These are phyloP conservation scores for Cylas formicarius DNA, from an alignment of 1,140 invertebrate genomes.

Conservation along the genomic window DNA sequence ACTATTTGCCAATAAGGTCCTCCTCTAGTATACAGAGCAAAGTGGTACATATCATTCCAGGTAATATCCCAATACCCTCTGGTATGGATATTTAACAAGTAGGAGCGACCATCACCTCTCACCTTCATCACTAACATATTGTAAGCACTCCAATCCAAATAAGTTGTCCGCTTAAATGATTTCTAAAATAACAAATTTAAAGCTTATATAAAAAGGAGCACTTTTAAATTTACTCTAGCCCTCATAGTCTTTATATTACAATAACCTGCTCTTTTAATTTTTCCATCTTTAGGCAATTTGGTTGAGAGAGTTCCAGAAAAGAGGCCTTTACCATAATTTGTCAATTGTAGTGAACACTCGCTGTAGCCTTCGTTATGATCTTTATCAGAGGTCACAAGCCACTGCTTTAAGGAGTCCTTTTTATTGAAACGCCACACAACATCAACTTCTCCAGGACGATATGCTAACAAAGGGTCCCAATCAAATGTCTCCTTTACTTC, in stretches of 20 bases:
- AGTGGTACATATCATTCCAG: conserved; percentile 80
- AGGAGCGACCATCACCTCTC: conserved; percentile 85
- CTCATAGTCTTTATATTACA: conserved; percentile 64
- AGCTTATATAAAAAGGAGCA: not conserved
- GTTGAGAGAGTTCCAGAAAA: conserved; percentile 62
- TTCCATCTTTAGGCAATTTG: conserved; percentile 71
- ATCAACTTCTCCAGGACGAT: conserved; percentile 58
- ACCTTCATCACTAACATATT: conserved; percentile 79
- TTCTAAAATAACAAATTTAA: conserved; percentile 47
- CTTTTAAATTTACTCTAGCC: conserved; percentile 46
- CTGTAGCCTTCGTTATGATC: conserved; percentile 78
- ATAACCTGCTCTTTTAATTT: conserved; percentile 65
- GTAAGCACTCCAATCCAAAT: conserved; percentile 68
- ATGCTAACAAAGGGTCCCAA: conserved; percentile 52
- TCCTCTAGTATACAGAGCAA: conserved; percentile 80
- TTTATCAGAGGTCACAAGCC: conserved; percentile 66
- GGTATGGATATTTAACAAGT: conserved; percentile 68
- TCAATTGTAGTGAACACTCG: conserved; percentile 55
- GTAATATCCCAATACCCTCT: conserved; percentile 66
- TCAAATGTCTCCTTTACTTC: conserved; percentile 61
- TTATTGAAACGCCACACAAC: conserved; percentile 61
- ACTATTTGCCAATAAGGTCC: conserved; percentile 94
- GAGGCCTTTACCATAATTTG: conserved; percentile 59
- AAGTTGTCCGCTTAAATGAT: conserved; percentile 70
- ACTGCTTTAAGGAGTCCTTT: conserved; percentile 58